phyloP scores from a whole-genome alignment of 2,113 vertebrate genomes.

The Amazona vittata region DNA sequence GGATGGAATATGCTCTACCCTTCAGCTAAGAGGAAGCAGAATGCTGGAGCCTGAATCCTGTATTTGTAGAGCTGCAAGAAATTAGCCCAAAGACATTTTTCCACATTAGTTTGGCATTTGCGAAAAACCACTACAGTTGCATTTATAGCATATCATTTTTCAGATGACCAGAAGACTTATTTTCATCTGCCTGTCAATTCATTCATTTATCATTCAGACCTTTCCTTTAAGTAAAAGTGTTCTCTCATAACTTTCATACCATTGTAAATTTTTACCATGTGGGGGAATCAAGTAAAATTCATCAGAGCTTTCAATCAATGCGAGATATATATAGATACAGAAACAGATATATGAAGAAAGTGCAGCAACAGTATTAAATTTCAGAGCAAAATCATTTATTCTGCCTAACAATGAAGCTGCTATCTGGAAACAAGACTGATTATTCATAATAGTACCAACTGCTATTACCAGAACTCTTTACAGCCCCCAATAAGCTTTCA shows the following conservation, averaged over 20 bases:
- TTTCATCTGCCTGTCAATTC: slow-evolving; percentile 57
- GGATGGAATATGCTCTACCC: not conserved
- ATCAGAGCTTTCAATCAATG: slow-evolving; percentile 41
- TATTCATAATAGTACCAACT: slow-evolving; percentile 45
- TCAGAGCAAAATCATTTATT: slow-evolving; percentile 61
- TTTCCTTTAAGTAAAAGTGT: slow-evolving; percentile 41
- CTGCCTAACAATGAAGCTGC: slow-evolving; percentile 57
- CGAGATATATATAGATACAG: not conserved
- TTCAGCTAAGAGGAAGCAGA: not conserved
- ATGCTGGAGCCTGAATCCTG: not conserved
- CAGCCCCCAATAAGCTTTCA: slow-evolving; percentile 37
- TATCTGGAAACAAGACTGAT: slow-evolving; percentile 63
- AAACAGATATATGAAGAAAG: slow-evolving; percentile 15
- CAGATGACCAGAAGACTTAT: slow-evolving; percentile 39
- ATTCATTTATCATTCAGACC: slow-evolving; percentile 38
- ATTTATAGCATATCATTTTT: slow-evolving; percentile 18
- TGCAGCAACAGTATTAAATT: slow-evolving; percentile 31
- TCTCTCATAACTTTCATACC: slow-evolving; percentile 49
- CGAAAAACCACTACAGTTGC: slow-evolving; percentile 34
- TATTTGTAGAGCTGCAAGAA: not conserved
- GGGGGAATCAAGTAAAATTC: slow-evolving; percentile 39
- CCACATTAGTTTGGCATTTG: slow-evolving; percentile 46
- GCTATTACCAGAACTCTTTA: slow-evolving; percentile 54
- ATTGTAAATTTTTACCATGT: slow-evolving; percentile 58
- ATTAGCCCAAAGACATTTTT: slow-evolving; percentile 37